A percentile compares a stretch with the other conserved stretches of the same genome.
phyloP scores from a whole-genome alignment of 1,140 invertebrate genomes.

The Trachymyrmex septentrionalis region DNA sequence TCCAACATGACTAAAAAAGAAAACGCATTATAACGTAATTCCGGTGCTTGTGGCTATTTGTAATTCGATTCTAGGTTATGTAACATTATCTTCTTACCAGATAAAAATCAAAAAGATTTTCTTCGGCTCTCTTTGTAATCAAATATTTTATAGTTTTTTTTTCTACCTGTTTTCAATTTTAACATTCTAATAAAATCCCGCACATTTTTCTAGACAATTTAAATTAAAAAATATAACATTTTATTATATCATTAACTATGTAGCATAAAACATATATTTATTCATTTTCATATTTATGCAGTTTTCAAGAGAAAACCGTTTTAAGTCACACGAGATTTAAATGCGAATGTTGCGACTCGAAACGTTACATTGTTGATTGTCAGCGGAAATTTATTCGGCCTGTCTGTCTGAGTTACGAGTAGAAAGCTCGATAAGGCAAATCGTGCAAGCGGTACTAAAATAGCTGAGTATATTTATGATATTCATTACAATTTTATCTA shows the following conservation, averaged over 20 bases:
- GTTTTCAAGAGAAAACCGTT: background rate
- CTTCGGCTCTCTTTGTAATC: background rate
- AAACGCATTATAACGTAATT: background rate
- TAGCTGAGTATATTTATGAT: slow-evolving; percentile 73
- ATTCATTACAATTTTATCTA: slow-evolving; percentile 76
- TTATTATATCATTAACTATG: background rate
- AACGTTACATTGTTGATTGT: slow-evolving; percentile 69
- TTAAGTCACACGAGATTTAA: slow-evolving; percentile 12
- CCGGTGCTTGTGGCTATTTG: background rate
- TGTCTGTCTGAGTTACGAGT: slow-evolving; percentile 73
- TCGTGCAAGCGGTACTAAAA: slow-evolving; percentile 68
- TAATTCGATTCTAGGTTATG: background rate
- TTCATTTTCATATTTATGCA: background rate
- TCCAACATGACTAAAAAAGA: background rate
- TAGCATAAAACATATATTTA: background rate
- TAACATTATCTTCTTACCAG: background rate
- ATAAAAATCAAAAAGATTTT: slow-evolving; percentile 17
- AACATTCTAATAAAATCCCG: background rate
- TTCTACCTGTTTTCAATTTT: background rate
- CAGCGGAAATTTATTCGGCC: slow-evolving; percentile 69
- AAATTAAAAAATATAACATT: background rate
- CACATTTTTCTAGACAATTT: slow-evolving; percentile 8
- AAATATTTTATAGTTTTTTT: background rate
- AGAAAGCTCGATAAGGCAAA: slow-evolving; percentile 75
- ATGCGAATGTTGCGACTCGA: slow-evolving; percentile 29